Percentiles rank a stretch among this genome's conserved stretches.
phyloP scores from a whole-genome alignment of 1,140 invertebrate genomes.

The Ganaspis sp. region DNA sequence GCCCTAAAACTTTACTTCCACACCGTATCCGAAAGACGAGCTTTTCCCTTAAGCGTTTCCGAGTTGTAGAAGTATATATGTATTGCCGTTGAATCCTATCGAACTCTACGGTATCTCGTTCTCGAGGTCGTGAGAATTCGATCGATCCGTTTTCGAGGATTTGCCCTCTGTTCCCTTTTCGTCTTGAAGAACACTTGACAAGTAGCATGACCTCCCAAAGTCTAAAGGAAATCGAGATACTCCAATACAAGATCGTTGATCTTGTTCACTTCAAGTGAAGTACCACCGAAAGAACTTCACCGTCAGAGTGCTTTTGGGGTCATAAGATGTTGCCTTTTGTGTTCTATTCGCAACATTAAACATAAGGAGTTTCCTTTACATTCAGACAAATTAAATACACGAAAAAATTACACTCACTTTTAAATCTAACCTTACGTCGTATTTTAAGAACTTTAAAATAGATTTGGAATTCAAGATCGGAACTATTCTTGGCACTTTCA shows the following conservation, averaged over 20 bases:
- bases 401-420: too few relatives aligned
- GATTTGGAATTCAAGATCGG: too few relatives aligned
- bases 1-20: slow-evolving; percentile 45
- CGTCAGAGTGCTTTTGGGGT: not conserved
- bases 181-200: slow-evolving; percentile 13
- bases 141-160: slow-evolving; percentile 15
- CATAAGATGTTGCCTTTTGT: not conserved
- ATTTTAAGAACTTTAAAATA: too few relatives aligned
- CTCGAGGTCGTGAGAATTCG: slow-evolving; percentile 16
- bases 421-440: too few relatives aligned
- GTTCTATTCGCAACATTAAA: not conserved
- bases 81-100: not conserved
- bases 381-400: too few relatives aligned
- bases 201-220: slow-evolving; percentile 20
- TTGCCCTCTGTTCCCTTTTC: not conserved
- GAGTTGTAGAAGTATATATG: slow-evolving; percentile 18
- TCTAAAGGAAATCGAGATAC: slow-evolving; percentile 18
- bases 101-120: slow-evolving; percentile 19
- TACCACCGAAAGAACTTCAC: not conserved
- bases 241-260: slow-evolving; percentile 20
- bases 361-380: too few relatives aligned
- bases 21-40: slow-evolving; percentile 38
- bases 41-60: slow-evolving; percentile 39
- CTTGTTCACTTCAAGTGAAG: slow-evolving; percentile 3
- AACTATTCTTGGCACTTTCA: too few relatives aligned